These are phyloP conservation scores for Metopia argyrocephala DNA, from an alignment of 2,888 invertebrate genomes.

Conservation along the genomic window DNA sequence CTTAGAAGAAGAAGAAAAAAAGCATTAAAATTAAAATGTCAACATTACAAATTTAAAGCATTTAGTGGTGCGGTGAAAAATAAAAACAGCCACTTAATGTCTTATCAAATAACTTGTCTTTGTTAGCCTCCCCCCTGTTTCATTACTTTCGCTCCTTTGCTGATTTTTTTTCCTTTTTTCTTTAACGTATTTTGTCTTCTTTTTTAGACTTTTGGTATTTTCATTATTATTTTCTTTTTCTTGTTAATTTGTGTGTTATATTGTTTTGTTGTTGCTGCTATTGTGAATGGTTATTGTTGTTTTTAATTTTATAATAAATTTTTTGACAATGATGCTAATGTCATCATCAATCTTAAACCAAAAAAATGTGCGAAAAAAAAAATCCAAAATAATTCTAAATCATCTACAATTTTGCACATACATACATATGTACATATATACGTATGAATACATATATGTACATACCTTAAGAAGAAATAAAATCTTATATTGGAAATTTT, in stretches of 20 bases:
- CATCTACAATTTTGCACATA: not conserved
- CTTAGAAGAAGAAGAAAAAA: not conserved
- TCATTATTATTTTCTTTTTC: not conserved
- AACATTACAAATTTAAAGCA: slow-evolving; percentile 75
- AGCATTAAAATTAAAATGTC: slow-evolving; percentile 74
- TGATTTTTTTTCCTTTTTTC: slow-evolving; percentile 35
- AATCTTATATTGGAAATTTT: no score
- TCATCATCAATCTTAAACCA: slow-evolving; percentile 76
- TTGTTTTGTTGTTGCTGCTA: not conserved
- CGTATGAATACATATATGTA: no score
- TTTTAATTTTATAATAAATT: slow-evolving; percentile 56
- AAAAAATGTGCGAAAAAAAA: slow-evolving; percentile 29
- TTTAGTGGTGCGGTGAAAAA: slow-evolving; percentile 61
- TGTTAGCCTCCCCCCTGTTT: not conserved
- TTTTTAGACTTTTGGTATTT: slow-evolving; percentile 34
- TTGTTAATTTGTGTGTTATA: not conserved
- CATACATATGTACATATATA: not conserved
- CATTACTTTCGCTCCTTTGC: slow-evolving; percentile 18
- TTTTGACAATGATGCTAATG: slow-evolving; percentile 77
- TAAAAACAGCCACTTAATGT: slow-evolving; percentile 66
- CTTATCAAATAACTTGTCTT: slow-evolving; percentile 65
- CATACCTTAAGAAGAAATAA: no score
- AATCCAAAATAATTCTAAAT: not conserved
- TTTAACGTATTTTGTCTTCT: slow-evolving; percentile 27
- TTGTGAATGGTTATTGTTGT: not conserved